These are phyloP conservation scores for Patella ulyssiponensis DNA, from an alignment of 2,888 invertebrate species.

Conservation along the genomic window DNA sequence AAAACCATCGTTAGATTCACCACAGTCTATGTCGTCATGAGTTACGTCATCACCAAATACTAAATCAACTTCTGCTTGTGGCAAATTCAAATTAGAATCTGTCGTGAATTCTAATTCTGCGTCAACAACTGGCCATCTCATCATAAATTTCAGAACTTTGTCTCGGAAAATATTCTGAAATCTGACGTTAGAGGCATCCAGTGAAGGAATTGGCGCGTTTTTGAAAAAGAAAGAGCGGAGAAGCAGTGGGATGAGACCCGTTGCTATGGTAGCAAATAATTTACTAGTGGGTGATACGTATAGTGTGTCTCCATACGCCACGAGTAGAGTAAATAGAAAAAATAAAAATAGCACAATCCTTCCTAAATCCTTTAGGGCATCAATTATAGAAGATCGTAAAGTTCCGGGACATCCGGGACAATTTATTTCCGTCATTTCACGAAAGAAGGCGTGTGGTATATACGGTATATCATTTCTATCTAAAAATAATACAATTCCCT, in stretches of 20 bases:
- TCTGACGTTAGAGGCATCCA: not conserved
- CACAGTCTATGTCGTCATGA: no score
- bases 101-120: no score
- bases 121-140: not conserved
- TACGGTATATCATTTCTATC: constrained; percentile 33
- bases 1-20: no score
- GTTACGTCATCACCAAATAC: no score
- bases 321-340: constrained; percentile 30
- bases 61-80: no score
- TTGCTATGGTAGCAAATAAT: constrained; percentile 34
- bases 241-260: constrained; percentile 32
- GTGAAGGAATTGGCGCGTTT: not conserved
- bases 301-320: constrained; percentile 37
- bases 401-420: constrained; percentile 28
- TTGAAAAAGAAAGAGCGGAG: not conserved
- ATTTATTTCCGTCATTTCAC: constrained; percentile 26
- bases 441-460: constrained; percentile 30
- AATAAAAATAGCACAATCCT: constrained; percentile 32
- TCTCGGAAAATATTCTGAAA: not conserved
- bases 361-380: constrained; percentile 26
- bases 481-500: constrained; percentile 23
- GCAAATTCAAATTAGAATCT: no score
- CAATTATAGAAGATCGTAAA: constrained; percentile 22
- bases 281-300: constrained; percentile 33
- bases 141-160: not conserved